Percentiles rank a stretch among this genome's conserved stretches.
Evolutionary conservation across 2,113 vertebrate genomes (phyloP).

Genomic region (Oreochromis spilurus): DNA sequence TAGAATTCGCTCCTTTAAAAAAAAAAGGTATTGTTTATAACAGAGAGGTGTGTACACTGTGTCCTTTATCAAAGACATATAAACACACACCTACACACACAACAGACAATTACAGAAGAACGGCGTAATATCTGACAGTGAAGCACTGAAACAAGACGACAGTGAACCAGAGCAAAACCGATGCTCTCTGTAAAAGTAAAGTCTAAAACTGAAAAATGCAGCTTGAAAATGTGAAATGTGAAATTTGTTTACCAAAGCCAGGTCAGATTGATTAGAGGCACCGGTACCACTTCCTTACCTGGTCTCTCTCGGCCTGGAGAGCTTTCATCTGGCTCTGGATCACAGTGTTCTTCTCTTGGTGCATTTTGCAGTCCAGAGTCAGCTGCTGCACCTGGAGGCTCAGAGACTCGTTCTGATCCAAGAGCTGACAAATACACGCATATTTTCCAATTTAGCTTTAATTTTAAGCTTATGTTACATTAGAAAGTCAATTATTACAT

Average conservation of each 20-base stretch:
- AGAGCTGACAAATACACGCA: conserved; percentile 54
- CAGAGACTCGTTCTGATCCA: conserved; percentile 79
- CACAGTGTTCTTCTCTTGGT: conserved; percentile 74
- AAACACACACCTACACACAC: neutral
- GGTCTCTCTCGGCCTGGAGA: conserved; percentile 82
- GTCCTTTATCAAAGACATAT: neutral
- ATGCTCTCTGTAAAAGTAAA: neutral
- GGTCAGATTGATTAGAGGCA: neutral
- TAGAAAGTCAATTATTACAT: neutral
- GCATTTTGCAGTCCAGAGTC: conserved; percentile 78
- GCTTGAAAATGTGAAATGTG: rapidly evolving
- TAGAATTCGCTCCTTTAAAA: neutral
- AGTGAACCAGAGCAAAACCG: neutral
- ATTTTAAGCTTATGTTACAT: neutral
- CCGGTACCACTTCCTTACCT: conserved; percentile 55
- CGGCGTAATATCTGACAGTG: neutral
- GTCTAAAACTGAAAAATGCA: neutral
- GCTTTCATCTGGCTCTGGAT: conserved; percentile 78
- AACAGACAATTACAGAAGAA: rapidly evolving
- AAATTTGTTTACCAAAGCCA: neutral
- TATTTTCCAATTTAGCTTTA: neutral
- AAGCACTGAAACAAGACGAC: neutral
- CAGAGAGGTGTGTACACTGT: rapidly evolving
- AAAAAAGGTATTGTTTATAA: neutral
- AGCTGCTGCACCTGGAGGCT: conserved; percentile 76